Evolutionary conservation across 2,113 vertebrate species (phyloP).

Genomic region (Tenebrosternarchus preto): DNA sequence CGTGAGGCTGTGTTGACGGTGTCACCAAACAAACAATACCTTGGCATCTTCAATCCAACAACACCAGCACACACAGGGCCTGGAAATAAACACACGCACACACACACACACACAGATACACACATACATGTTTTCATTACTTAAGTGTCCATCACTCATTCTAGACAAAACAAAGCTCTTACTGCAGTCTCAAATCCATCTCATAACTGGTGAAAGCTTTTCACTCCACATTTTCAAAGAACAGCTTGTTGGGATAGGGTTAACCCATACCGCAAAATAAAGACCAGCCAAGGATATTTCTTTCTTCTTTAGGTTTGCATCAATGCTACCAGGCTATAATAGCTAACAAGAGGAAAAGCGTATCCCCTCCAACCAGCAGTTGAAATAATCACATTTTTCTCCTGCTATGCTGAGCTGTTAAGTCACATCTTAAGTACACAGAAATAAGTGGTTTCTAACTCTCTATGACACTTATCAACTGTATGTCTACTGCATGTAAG

Average conservation of each 20-base stretch:
- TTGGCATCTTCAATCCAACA: conserved; percentile 85
- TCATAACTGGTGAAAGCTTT: neutral
- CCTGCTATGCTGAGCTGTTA: no score
- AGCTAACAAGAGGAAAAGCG: no score
- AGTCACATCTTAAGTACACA: neutral
- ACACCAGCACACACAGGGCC: conserved; percentile 84
- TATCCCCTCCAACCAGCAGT: no score
- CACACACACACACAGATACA: neutral
- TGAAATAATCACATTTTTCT: no score
- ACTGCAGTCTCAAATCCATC: neutral
- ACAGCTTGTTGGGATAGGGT: no score
- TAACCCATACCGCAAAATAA: no score
- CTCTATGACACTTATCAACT: neutral
- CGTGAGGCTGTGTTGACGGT: conserved; percentile 86
- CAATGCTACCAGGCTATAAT: no score
- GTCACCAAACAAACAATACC: conserved; percentile 86
- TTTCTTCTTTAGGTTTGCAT: no score
- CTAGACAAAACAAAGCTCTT: neutral
- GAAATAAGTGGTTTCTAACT: neutral
- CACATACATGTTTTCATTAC: neutral
- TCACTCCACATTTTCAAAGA: no score
- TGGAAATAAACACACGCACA: conserved; percentile 49
- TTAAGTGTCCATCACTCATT: neutral
- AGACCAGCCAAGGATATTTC: no score
- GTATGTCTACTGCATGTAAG: no score